Evolutionary conservation across 2,113 vertebrate genomes (phyloP).

Genomic region (Quiscalus mexicanus): DNA sequence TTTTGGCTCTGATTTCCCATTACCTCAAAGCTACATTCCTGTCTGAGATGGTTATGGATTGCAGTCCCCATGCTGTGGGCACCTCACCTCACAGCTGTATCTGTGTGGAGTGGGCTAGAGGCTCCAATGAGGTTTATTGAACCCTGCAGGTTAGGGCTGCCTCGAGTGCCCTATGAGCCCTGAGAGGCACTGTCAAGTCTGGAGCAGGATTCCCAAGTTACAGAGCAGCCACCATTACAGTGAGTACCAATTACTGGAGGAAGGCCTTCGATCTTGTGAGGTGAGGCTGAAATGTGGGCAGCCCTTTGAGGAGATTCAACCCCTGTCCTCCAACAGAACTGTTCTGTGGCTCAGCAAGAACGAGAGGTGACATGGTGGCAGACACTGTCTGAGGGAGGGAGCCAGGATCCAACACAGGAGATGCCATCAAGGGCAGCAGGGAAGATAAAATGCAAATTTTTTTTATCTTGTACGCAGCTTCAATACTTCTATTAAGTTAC

Average conservation of each 20-base stretch:
- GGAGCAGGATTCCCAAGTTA: background rate
- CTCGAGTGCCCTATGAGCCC: background rate
- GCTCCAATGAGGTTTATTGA: background rate
- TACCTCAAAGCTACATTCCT: background rate
- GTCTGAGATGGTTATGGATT: background rate
- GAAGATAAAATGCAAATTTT: background rate
- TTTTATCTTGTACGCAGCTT: background rate
- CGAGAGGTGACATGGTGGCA: fast-evolving
- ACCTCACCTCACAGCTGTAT: background rate
- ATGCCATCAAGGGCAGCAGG: background rate
- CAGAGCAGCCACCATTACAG: fast-evolving
- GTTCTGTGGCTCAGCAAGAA: background rate
- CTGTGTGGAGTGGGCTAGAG: background rate
- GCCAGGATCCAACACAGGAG: background rate
- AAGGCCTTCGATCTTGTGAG: fast-evolving
- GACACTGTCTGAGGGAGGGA: background rate
- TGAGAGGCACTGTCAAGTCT: background rate
- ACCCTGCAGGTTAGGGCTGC: background rate
- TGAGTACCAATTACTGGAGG: background rate
- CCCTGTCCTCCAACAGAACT: background rate
- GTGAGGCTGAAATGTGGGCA: background rate
- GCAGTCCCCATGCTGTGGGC: background rate
- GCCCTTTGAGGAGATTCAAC: background rate
- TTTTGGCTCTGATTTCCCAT: background rate
- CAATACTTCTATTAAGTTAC: background rate